A percentile compares a stretch with the other conserved stretches of the same genome.
Conservation (phyloP, 2,888 invertebrate species). For the Volucella inflata region DNA sequence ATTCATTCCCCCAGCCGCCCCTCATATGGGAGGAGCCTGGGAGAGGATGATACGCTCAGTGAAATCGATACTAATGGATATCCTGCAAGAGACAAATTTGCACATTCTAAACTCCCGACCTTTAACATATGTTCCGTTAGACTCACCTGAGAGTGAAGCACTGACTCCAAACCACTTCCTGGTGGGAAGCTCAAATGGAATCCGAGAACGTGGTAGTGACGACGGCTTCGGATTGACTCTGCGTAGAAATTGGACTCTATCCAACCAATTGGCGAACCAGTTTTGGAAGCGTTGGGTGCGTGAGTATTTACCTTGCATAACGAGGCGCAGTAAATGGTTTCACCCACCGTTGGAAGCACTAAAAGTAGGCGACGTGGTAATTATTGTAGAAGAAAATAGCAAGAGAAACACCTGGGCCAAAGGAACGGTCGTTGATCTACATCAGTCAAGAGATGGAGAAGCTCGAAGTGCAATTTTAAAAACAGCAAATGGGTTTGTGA, state of each 20-base stretch:
- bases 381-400: slow-evolving; percentile 61
- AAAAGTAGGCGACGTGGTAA: slow-evolving; percentile 48
- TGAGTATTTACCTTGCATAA: slow-evolving; percentile 53
- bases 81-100: slow-evolving; percentile 1
- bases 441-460: slow-evolving; percentile 42
- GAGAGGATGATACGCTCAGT: slow-evolving; percentile 41
- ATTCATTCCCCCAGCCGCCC: slow-evolving; percentile 29
- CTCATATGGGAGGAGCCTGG: slow-evolving; percentile 36
- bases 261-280: no score
- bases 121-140: not conserved
- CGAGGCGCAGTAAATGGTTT: slow-evolving; percentile 52
- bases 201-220: slow-evolving; percentile 10
- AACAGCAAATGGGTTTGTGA: slow-evolving; percentile 41
- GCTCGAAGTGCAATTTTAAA: slow-evolving; percentile 63
- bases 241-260: no score
- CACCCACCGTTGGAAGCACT: slow-evolving; percentile 24
- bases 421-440: slow-evolving; percentile 57
- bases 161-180: slow-evolving; percentile 36
- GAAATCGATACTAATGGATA: slow-evolving; percentile 4
- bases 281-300: slow-evolving; percentile 65
- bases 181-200: slow-evolving; percentile 32
- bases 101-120: no score
- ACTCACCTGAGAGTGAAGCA: slow-evolving; percentile 23
- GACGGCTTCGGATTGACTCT: no score
- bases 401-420: slow-evolving; percentile 57